Base-by-base conservation (phyloP, 92 coral and sea anemone genomes). In the Blastomussa wellsi region DNA sequence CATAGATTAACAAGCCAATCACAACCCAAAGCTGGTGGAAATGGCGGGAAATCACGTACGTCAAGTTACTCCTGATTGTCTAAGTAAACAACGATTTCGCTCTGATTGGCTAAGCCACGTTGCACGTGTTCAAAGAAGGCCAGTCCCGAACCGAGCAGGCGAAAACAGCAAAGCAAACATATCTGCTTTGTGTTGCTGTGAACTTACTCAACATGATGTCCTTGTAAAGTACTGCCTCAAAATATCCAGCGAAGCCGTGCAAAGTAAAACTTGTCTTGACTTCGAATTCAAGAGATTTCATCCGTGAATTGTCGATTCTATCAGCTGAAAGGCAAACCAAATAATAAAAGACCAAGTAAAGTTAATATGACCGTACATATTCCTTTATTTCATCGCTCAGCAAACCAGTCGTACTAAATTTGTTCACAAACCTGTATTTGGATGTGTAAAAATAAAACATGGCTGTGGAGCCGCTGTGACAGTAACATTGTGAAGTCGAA, bases 221-320 rank as follows among this genome's bases (percentile, higher is more conserved):
- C 60, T 90, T 91, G 83, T 93, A 97, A 28, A 97, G 92, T 36
- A 92, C 65, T 7, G 99, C 93, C 37, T 93, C 96, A 80, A 97
- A 97, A 82, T 95, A 97, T 3, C 99, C 99, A 55, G 98, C 98
- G 57, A 97, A 95, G 36, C 99, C 99, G 57, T 97, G 98, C 74
- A 97, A 44, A 70, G 90, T 82, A 31, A 92, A 89, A 72, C 94
- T 93, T 26, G 96, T 93, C 52, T 90, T 86, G 39, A 93, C 88
- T 2, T 91, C 90, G 65, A 92, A 97, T 59, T 91, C 93, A 20
- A 97, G 90, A 7, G 97, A 76, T 15, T 87, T 90, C 73, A 91
- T 90, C 38, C 98, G 98, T 9, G 98, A 93, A 89, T 97, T 97
- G 74, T 97, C 99, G 36, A 90, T 89, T 70, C 89, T 93, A 33